phyloP scores from a whole-genome alignment of 2,797 vertebrate genomes.

The Linurgus olivaceus region DNA sequence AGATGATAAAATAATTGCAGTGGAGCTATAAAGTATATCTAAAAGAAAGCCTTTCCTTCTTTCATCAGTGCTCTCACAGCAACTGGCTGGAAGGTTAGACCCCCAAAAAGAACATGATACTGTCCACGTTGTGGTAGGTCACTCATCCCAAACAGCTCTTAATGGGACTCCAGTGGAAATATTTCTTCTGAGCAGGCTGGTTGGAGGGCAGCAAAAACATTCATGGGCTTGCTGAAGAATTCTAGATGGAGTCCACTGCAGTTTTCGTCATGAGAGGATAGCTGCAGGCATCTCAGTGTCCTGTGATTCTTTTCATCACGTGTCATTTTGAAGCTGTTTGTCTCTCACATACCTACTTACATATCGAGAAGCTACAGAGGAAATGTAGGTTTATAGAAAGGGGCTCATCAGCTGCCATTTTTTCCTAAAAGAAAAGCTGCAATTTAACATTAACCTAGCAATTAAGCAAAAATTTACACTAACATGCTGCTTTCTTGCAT shows the following conservation, averaged over 20 bases:
- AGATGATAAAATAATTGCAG: background rate
- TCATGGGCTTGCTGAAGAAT: background rate
- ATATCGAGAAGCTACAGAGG: background rate
- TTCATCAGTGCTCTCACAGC: background rate
- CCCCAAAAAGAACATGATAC: fast-evolving
- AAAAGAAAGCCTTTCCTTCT: background rate
- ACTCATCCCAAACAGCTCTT: background rate
- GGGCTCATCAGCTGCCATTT: constrained; percentile 30
- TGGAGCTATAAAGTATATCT: background rate
- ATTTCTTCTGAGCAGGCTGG: background rate
- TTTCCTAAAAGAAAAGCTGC: constrained; percentile 37
- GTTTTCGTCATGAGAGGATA: background rate
- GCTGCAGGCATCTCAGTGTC: background rate
- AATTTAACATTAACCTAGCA: constrained; percentile 56
- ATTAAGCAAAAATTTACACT: constrained; percentile 49
- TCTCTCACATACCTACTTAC: constrained; percentile 8
- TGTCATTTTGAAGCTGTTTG: background rate
- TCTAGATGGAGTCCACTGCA: background rate
- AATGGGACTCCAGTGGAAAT: background rate
- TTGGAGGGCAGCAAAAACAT: background rate
- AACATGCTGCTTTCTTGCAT: constrained; percentile 30
- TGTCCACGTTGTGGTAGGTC: fast-evolving
- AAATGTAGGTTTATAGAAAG: background rate
- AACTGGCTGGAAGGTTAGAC: background rate
- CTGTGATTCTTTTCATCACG: background rate